Percentiles rank a stretch among this genome's conserved stretches.
Evolutionary conservation across 2,797 vertebrate species (phyloP).

Genomic region (Dendrocincla fuliginosa): DNA sequence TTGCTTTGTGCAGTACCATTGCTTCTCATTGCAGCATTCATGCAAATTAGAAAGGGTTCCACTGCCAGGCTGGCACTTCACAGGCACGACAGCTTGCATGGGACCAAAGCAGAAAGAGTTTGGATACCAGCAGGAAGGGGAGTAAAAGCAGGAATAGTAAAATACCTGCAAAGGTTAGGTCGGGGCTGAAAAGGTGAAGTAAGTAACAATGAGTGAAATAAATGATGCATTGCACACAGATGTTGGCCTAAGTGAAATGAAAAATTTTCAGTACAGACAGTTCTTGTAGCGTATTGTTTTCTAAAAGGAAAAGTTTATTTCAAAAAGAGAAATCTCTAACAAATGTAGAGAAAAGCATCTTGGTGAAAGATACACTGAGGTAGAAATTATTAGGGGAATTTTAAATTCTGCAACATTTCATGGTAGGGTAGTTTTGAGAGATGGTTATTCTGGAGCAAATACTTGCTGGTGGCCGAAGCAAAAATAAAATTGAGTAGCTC

Average conservation of each 20-base stretch:
- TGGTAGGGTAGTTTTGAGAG: neutral
- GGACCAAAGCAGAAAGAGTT: neutral
- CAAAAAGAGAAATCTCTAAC: neutral
- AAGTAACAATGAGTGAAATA: neutral
- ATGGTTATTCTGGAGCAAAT: neutral
- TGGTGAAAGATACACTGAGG: constrained; percentile 14
- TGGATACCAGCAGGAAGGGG: neutral
- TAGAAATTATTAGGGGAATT: neutral
- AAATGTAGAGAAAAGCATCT: neutral
- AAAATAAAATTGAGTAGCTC: constrained; percentile 1
- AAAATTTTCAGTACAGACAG: neutral
- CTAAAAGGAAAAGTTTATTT: neutral
- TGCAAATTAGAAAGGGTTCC: neutral
- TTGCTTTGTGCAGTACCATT: neutral
- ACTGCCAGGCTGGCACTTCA: neutral
- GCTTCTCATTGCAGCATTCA: neutral
- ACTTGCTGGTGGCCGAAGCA: neutral
- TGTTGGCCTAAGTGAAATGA: neutral
- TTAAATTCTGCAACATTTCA: neutral
- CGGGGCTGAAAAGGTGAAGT: neutral
- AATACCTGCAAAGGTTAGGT: neutral
- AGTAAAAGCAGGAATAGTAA: neutral
- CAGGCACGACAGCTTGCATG: neutral
- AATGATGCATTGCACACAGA: accelerated
- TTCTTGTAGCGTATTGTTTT: neutral